These are phyloP conservation scores for Drosophila differens DNA, from an alignment of 2,888 invertebrate species.

Conservation along the genomic window DNA sequence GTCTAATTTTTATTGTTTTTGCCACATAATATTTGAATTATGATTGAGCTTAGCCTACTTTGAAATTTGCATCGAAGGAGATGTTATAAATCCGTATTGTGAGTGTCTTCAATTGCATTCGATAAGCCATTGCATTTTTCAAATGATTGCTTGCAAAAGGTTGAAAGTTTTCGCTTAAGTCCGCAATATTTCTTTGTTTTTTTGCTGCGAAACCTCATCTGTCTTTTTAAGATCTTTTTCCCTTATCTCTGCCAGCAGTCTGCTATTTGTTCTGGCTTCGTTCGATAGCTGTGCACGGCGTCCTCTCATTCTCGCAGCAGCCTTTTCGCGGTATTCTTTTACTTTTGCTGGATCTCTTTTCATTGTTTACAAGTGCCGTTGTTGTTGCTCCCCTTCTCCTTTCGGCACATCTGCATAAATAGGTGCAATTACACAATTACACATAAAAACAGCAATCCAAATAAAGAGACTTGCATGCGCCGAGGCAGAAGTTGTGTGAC, in stretches of 20 bases:
- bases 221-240: too few species aligned
- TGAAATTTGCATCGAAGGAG: background rate
- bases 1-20: background rate
- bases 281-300: background rate
- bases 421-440: background rate
- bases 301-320: background rate
- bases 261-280: background rate
- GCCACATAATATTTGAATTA: background rate
- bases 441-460: background rate
- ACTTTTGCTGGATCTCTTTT: background rate
- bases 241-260: background rate
- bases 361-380: background rate
- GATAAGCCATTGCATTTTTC: background rate
- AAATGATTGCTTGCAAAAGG: background rate
- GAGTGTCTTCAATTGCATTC: background rate
- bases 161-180: background rate
- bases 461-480: background rate
- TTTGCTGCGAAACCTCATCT: background rate
- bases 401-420: background rate
- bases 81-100: background rate
- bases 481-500: background rate
- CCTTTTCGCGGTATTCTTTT: background rate
- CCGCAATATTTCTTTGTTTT: background rate
- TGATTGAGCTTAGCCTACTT: background rate
- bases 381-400: background rate